Percentiles rank a stretch among this genome's conserved stretches.
These are phyloP conservation scores for Pelmatolapia mariae DNA, from an alignment of 2,113 vertebrate genomes.

Conservation along the genomic window DNA sequence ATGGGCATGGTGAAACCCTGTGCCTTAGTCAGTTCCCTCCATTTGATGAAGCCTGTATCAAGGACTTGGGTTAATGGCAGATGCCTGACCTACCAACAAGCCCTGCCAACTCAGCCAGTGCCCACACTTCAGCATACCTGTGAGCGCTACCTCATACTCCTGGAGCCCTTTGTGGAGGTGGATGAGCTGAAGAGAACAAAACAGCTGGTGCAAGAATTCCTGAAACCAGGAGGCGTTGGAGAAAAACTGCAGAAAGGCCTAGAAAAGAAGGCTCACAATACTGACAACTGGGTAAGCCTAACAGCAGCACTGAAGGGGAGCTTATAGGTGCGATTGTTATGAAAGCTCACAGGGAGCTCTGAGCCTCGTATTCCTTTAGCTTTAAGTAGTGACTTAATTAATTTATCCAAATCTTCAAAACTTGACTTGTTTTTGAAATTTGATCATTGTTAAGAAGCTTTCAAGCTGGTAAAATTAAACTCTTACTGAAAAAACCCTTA, in stretches of 20 bases:
- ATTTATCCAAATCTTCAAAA: neutral
- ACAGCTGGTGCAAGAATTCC: constrained; percentile 80
- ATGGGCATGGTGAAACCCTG: constrained; percentile 71
- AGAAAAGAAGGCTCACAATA: constrained; percentile 78
- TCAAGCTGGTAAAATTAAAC: neutral
- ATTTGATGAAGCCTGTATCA: constrained; percentile 80
- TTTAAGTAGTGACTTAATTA: neutral
- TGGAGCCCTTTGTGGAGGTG: constrained; percentile 84
- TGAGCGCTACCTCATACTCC: constrained; percentile 79
- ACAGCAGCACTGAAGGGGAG: neutral
- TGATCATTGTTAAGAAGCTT: neutral
- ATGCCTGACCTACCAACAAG: constrained; percentile 82
- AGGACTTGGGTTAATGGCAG: constrained; percentile 69
- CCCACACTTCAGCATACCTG: constrained; percentile 86
- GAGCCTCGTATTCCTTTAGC: neutral
- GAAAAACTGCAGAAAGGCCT: constrained; percentile 88
- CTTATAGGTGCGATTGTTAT: neutral
- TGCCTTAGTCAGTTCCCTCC: constrained; percentile 65
- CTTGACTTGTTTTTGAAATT: neutral
- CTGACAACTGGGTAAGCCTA: constrained; percentile 86
- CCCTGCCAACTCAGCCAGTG: constrained; percentile 80
- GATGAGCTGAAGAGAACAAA: constrained; percentile 82
- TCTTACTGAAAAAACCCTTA: neutral
- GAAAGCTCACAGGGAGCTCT: neutral
- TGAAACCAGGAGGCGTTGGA: constrained; percentile 78